A percentile compares a stretch with the other conserved stretches of the same genome.
These are phyloP conservation scores for Ennomos fuscantarius DNA, from an alignment of 2,888 invertebrate species.

Conservation along the genomic window DNA sequence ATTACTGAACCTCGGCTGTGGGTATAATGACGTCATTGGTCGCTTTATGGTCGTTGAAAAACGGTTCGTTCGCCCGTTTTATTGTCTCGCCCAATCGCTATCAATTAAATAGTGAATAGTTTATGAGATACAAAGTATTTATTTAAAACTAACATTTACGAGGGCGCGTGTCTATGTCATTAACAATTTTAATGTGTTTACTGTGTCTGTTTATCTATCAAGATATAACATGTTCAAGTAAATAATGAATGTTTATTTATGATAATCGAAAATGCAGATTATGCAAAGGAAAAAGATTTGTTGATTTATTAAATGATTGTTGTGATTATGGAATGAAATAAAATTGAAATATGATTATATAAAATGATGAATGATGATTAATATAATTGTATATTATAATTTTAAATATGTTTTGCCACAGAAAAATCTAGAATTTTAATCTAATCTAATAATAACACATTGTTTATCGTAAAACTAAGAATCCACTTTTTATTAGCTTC, in stretches of 20 bases:
- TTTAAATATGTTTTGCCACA: slow-evolving; percentile 48
- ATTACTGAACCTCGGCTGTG: too few species aligned
- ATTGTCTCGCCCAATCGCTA: slow-evolving; percentile 9
- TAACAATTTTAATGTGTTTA: slow-evolving; percentile 47
- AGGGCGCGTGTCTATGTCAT: slow-evolving; percentile 41
- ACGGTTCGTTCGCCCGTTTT: slow-evolving; percentile 1
- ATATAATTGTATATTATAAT: slow-evolving; percentile 17
- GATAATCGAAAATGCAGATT: slow-evolving; percentile 31
- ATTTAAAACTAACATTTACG: slow-evolving; percentile 37
- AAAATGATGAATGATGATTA: too few species aligned
- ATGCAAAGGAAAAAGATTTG: slow-evolving; percentile 54
- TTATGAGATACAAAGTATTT: slow-evolving; percentile 44
- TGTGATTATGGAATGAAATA: slow-evolving; percentile 59
- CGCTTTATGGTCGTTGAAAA: too few species aligned
- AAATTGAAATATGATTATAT: slow-evolving; percentile 25
- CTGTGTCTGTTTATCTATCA: slow-evolving; percentile 46
- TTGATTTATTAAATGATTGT: slow-evolving; percentile 47
- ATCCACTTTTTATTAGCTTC: slow-evolving; percentile 14
- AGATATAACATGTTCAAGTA: slow-evolving; percentile 30
- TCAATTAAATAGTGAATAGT: slow-evolving; percentile 21
- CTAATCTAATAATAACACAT: slow-evolving; percentile 1
- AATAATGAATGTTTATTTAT: slow-evolving; percentile 39
- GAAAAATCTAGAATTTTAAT: slow-evolving; percentile 5
- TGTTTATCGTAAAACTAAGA: slow-evolving; percentile 8
- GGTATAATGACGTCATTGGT: slow-evolving; percentile 1